Evolutionary conservation across 2,797 vertebrate genomes (phyloP).

Genomic region (Peromyscus eremicus): DNA sequence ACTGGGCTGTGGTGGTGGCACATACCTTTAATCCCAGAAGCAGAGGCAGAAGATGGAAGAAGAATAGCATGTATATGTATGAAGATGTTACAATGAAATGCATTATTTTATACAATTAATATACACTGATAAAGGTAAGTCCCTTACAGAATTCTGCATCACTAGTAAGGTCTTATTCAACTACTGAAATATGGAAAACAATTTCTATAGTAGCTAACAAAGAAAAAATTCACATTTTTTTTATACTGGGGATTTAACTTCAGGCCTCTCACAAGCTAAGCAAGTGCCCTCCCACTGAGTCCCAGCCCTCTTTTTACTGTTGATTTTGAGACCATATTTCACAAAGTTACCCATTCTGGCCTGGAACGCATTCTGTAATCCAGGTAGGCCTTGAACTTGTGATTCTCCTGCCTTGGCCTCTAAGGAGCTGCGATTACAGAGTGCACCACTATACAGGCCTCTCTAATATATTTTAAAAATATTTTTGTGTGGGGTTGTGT

Average conservation of each 20-base stretch:
- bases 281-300: background rate
- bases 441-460: background rate
- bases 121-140: background rate
- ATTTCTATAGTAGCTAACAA: conserved; percentile 1
- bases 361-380: background rate
- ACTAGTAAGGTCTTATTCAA: background rate
- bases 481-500: background rate
- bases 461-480: background rate
- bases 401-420: background rate
- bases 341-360: background rate
- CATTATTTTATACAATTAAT: background rate
- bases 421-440: background rate
- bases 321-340: background rate
- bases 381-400: background rate
- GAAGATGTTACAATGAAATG: background rate
- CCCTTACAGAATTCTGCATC: background rate
- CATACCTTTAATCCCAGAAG: background rate
- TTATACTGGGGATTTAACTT: background rate
- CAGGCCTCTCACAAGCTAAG: background rate
- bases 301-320: background rate
- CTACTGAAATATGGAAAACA: conserved; percentile 16
- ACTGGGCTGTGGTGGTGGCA: too few relatives aligned
- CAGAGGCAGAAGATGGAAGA: background rate
- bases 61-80: background rate
- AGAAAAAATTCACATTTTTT: background rate